phyloP scores from a whole-genome alignment of 1,140 invertebrate genomes.

The Euura lappo region DNA sequence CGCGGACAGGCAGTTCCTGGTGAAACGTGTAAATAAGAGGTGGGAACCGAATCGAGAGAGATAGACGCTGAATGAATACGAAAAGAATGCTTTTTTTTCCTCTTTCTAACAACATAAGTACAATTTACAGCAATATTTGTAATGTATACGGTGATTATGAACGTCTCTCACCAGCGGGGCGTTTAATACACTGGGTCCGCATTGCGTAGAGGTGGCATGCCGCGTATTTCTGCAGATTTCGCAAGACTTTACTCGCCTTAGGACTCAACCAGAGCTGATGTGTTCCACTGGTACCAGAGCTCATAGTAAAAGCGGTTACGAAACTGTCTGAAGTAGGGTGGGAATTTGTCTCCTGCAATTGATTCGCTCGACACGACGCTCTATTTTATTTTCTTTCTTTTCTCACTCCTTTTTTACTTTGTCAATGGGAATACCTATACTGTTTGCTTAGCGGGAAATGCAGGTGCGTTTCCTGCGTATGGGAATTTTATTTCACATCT shows the following conservation, averaged over 20 bases:
- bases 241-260: slow-evolving; percentile 3
- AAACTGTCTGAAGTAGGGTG: neutral
- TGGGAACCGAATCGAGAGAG: too few species aligned
- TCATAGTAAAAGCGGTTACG: neutral
- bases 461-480: too few species aligned
- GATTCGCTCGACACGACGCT: neutral
- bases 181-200: neutral
- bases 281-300: neutral
- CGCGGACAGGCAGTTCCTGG: too few species aligned
- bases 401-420: neutral
- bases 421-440: too few species aligned
- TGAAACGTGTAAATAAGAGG: too few species aligned
- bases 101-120: too few species aligned
- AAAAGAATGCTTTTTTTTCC: too few species aligned
- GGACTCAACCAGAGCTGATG: neutral
- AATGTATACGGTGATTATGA: too few species aligned
- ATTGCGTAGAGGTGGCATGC: neutral
- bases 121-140: too few species aligned
- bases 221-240: neutral
- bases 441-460: too few species aligned
- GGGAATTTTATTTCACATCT: too few species aligned
- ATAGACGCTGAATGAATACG: too few species aligned
- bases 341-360: neutral
- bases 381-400: neutral
- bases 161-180: neutral